A percentile compares a stretch with the other conserved stretches of the same genome.
Conservation (phyloP, 1,140 invertebrate genomes). For the Hyles euphorbiae region DNA sequence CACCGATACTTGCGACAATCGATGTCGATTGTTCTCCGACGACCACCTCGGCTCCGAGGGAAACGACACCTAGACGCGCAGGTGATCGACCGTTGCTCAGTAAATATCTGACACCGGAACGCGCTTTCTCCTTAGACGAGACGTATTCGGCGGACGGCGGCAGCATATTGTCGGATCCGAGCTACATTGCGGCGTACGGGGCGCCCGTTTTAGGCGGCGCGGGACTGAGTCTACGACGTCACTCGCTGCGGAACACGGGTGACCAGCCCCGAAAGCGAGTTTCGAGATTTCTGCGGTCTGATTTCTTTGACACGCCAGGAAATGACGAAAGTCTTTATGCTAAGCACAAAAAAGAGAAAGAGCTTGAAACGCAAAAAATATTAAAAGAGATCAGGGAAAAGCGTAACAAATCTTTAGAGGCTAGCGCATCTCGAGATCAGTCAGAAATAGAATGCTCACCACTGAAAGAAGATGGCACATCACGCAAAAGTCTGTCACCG, state of each 20-base stretch:
- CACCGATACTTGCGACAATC: neutral
- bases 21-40: slow-evolving; percentile 14
- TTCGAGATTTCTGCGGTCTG: slow-evolving; percentile 84
- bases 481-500: slow-evolving; percentile 61
- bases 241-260: slow-evolving; percentile 50
- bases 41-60: neutral
- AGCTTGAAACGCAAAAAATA: slow-evolving; percentile 79
- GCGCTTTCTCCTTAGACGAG: slow-evolving; percentile 48
- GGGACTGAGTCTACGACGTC: slow-evolving; percentile 55
- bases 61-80: slow-evolving; percentile 22
- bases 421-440: slow-evolving; percentile 33
- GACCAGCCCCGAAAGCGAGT: slow-evolving; percentile 76
- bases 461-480: slow-evolving; percentile 39
- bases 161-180: slow-evolving; percentile 55
- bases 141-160: slow-evolving; percentile 45
- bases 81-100: slow-evolving; percentile 76
- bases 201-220: slow-evolving; percentile 21
- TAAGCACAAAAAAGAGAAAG: slow-evolving; percentile 82
- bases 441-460: slow-evolving; percentile 30
- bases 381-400: slow-evolving; percentile 80
- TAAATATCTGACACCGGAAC: slow-evolving; percentile 73
- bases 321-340: slow-evolving; percentile 81
- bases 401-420: slow-evolving; percentile 65
- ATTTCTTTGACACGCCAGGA: slow-evolving; percentile 84
- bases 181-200: slow-evolving; percentile 63